Evolutionary conservation across 2,888 invertebrate genomes (phyloP).

Genomic region (Tiliacea citrago): DNA sequence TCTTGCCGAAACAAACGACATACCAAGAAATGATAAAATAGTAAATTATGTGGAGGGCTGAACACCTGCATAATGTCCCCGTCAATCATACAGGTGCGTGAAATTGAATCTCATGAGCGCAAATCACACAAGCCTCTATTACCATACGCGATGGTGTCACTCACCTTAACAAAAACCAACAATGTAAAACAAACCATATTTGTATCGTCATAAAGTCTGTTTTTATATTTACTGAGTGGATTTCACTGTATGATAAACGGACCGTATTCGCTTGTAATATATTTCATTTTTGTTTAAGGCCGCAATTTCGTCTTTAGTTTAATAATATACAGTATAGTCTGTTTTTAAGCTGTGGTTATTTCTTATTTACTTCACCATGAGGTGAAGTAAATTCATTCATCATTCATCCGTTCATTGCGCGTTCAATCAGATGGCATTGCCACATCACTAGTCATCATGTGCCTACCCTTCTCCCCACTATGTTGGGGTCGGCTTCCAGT

Average conservation of each 20-base stretch:
- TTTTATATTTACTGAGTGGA: constrained; percentile 34
- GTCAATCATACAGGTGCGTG: constrained; percentile 87
- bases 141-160: constrained; percentile 78
- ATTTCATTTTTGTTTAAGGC: constrained; percentile 72
- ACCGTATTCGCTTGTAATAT: constrained; percentile 69
- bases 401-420: constrained; percentile 51
- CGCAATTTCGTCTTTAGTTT: constrained; percentile 67
- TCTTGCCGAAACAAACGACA: constrained; percentile 72
- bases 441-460: constrained; percentile 43
- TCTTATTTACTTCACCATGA: constrained; percentile 63
- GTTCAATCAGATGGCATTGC: constrained; percentile 46
- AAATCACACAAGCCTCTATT: constrained; percentile 85
- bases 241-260: constrained; percentile 71
- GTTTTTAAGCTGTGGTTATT: constrained; percentile 58
- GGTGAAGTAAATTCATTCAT: too few species aligned
- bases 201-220: constrained; percentile 55
- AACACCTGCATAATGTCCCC: constrained; percentile 85
- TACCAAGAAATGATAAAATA: constrained; percentile 78
- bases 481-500: too few species aligned
- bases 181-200: constrained; percentile 67
- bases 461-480: too few species aligned
- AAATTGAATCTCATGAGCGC: constrained; percentile 89
- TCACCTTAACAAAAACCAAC: constrained; percentile 62
- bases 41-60: constrained; percentile 82
- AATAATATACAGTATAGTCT: constrained; percentile 64